phyloP scores from a whole-genome alignment of 1,140 invertebrate species.

The Lordiphosa mommai region DNA sequence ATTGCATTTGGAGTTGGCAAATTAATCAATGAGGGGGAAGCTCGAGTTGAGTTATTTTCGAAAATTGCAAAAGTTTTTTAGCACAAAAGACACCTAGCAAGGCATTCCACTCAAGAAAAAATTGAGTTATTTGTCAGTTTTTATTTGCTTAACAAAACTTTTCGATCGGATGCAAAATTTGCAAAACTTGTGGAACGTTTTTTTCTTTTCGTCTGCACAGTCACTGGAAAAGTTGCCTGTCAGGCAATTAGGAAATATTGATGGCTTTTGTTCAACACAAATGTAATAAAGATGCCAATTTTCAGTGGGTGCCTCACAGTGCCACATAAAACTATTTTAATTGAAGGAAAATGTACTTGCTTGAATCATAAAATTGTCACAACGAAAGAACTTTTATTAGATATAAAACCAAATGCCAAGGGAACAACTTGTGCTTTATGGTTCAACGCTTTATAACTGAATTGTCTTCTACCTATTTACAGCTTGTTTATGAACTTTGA shows the following conservation, averaged over 20 bases:
- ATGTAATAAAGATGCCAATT: conserved; percentile 4
- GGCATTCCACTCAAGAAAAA: conserved; percentile 14
- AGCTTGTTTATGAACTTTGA: conserved; percentile 26
- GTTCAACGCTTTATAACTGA: conserved; percentile 2
- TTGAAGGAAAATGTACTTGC: too few species aligned
- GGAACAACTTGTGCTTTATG: conserved; percentile 42
- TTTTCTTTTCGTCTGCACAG: conserved; percentile 9
- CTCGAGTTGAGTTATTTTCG: neutral
- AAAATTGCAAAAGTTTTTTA: conserved; percentile 2
- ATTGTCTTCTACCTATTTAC: conserved; percentile 11
- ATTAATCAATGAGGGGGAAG: conserved; percentile 21
- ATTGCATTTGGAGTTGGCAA: conserved; percentile 13
- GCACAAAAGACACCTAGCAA: neutral
- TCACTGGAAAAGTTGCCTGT: conserved; percentile 37
- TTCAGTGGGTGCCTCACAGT: conserved; percentile 7
- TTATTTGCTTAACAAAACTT: conserved; percentile 37
- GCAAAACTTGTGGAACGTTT: neutral
- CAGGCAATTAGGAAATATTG: conserved; percentile 51
- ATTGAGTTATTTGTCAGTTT: conserved; percentile 34
- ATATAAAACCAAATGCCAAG: too few species aligned
- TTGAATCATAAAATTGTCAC: too few species aligned
- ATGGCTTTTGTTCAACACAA: conserved; percentile 38
- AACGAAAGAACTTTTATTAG: too few species aligned
- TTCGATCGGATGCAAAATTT: conserved; percentile 6
- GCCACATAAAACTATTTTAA: neutral